phyloP scores from a whole-genome alignment of 2,888 invertebrate genomes.

The Phragmatobia fuliginosa region DNA sequence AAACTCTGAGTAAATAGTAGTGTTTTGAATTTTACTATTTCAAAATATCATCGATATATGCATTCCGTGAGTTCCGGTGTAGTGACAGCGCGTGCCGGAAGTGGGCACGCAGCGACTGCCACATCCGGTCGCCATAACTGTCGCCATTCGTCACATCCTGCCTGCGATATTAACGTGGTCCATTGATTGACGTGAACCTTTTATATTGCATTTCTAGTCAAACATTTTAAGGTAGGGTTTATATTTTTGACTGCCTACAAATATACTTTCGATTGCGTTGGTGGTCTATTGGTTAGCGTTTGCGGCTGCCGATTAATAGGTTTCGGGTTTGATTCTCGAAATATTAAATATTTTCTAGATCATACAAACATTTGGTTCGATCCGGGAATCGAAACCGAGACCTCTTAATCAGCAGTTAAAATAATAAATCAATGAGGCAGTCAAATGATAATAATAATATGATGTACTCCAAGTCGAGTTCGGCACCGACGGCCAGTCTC shows the following conservation, averaged over 20 bases:
- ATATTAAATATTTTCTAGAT: no score
- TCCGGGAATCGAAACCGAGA: no score
- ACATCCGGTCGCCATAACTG: slow-evolving; percentile 67
- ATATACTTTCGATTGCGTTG: no score
- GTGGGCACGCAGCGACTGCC: slow-evolving; percentile 59
- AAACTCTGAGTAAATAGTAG: not conserved
- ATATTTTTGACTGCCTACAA: not conserved
- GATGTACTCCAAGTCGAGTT: no score
- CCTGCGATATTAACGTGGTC: slow-evolving; percentile 53
- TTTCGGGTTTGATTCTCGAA: no score
- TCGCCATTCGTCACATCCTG: slow-evolving; percentile 68
- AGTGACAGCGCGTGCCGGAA: slow-evolving; percentile 61
- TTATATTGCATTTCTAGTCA: slow-evolving; percentile 27
- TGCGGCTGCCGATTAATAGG: no score
- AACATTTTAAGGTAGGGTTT: not conserved
- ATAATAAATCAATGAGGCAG: no score
- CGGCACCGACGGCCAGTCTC: no score
- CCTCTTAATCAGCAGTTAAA: no score
- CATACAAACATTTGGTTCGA: no score
- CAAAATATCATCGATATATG: slow-evolving; percentile 48
- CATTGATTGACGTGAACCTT: slow-evolving; percentile 55
- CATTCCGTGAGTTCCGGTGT: slow-evolving; percentile 58
- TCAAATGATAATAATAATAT: no score
- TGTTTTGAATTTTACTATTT: slow-evolving; percentile 15
- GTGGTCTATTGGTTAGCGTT: no score